Base-by-base conservation (phyloP, 2,888 invertebrate species). In the Ornithoptera alexandrae region DNA sequence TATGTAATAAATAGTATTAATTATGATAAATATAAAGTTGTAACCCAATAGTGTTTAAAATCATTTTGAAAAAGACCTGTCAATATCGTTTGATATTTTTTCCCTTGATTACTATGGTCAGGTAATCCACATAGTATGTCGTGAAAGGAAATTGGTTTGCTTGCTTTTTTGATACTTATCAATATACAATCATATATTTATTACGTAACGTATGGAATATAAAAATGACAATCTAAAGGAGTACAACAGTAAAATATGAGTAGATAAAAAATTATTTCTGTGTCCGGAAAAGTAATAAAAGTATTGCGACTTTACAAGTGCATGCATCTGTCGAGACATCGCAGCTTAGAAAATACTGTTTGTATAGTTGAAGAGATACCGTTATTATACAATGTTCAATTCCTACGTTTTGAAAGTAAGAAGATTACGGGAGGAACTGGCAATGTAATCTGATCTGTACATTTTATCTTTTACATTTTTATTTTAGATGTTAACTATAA, bases 351-450 rank as follows among this genome's bases (percentile, higher is more conserved):
- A 70, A 70, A 70, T 70, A 70, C 63, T 67, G 70, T 70, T 70
- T 70, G 62, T 53, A 63, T 67, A 60, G 67, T 70, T 60, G 53
- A 64, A 59, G 59, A 62, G 70, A 70, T 70, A 67, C 70, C 70
- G 70, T 70, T 70, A 67, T 63, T 67, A 67, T 70, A 70, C 70
- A 67, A 70, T 67, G 70, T 70, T 64, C 70, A 70, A 70, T 67
- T 60, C 59, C 62, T 50, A 20, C 66, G 50, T 70, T 70, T 67
- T 39, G 30, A 39, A 66, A 59, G 36, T 66, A 59, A 65, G 59
- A 58, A 50, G 42, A 69, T 69, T 65, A 42, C 36, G 57, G 62
- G 58, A 62, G 58, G 58, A 69, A 58, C 62, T 20, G 22, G 61
- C 7, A 60, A 61, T 17, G 46, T 58, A 62, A 62, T 22, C 4